Percentiles rank a stretch among this genome's conserved stretches.
phyloP scores from a whole-genome alignment of 2,113 vertebrate species.

The Poecilia latipinna region DNA sequence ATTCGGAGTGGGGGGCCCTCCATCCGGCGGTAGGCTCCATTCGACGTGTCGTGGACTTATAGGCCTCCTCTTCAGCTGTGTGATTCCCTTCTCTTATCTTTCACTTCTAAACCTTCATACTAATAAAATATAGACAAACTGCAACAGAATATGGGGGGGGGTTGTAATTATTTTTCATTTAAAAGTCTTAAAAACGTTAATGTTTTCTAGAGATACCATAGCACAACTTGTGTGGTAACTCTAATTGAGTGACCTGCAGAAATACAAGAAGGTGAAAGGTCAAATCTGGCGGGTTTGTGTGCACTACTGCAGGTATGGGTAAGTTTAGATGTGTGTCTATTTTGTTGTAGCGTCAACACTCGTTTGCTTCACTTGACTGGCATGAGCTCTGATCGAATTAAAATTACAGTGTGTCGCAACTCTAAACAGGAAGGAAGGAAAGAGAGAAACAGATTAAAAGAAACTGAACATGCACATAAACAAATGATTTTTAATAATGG shows the following conservation, averaged over 20 bases:
- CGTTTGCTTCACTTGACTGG: too few relatives aligned
- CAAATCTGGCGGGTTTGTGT: not conserved
- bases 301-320: not conserved
- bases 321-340: not conserved
- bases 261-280: not conserved
- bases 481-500: too few relatives aligned
- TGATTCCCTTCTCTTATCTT: not conserved
- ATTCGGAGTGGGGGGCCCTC: conserved; percentile 64
- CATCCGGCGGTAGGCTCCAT: conserved; percentile 58
- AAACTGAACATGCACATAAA: too few relatives aligned
- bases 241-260: not conserved
- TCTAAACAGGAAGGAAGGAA: too few relatives aligned
- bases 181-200: not conserved
- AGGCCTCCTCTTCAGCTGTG: not conserved
- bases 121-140: not conserved
- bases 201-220: not conserved
- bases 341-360: too few relatives aligned
- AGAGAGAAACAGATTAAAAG: too few relatives aligned
- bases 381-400: too few relatives aligned
- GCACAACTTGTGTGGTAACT: not conserved
- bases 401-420: too few relatives aligned
- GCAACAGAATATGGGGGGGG: not conserved
- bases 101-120: conserved; percentile 29
- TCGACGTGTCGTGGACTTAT: conserved; percentile 35
- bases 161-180: not conserved